phyloP scores from a whole-genome alignment of 2,113 vertebrate genomes.

The Chloroceryle aenea region DNA sequence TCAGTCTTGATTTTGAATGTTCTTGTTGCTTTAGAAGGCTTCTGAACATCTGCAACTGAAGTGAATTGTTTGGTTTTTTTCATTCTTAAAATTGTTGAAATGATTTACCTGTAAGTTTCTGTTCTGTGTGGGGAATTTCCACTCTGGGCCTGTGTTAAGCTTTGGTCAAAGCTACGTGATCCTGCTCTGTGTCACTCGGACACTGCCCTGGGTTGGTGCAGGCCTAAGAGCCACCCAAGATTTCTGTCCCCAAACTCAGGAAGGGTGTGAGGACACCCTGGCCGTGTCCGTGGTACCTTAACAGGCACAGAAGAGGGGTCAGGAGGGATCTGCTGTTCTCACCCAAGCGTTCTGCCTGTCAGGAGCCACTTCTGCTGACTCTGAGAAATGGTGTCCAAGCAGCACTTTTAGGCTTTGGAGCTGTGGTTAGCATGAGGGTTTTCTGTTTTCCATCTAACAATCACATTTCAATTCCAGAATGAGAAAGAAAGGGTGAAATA shows the following conservation, averaged over 20 bases:
- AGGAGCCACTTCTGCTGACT: not conserved
- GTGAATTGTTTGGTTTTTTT: not conserved
- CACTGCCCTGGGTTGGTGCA: not conserved
- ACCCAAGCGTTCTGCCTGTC: not conserved
- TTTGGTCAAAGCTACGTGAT: not conserved
- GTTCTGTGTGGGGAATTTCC: not conserved
- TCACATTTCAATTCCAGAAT: constrained; percentile 28
- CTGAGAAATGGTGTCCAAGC: not conserved
- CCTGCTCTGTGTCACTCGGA: not conserved
- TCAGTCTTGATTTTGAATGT: not conserved
- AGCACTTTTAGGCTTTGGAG: not conserved
- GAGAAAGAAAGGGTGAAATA: not conserved
- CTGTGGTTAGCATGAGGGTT: not conserved
- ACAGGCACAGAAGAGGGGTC: not conserved
- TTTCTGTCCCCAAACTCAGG: not conserved
- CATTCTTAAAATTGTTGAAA: not conserved
- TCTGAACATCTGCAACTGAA: not conserved
- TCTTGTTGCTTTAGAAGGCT: not conserved
- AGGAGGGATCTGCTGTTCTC: not conserved
- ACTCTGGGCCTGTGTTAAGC: not conserved
- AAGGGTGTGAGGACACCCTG: not conserved
- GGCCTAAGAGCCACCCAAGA: not conserved
- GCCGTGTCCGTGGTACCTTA: rapidly evolving
- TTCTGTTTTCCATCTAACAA: constrained; percentile 33
- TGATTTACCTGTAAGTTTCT: not conserved